Evolutionary conservation across 2,113 vertebrate species (phyloP).

Genomic region (Lepus timidus): DNA sequence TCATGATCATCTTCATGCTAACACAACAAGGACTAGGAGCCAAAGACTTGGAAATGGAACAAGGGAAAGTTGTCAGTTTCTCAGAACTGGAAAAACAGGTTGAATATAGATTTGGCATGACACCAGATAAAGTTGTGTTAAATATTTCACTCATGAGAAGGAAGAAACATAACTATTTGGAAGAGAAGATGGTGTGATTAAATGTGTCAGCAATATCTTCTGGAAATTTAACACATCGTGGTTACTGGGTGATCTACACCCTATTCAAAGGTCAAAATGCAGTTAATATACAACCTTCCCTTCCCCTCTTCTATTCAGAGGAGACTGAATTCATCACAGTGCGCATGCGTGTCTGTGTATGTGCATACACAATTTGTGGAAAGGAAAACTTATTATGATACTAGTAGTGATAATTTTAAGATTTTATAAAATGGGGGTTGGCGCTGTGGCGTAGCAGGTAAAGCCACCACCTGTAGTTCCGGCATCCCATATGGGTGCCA

Average conservation of each 20-base stretch:
- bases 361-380: not conserved
- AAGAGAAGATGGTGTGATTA: conserved; percentile 3
- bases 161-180: not conserved
- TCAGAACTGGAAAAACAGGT: conserved; percentile 58
- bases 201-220: conserved; percentile 1
- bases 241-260: not conserved
- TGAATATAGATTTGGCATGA: not conserved
- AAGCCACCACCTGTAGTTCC: no score
- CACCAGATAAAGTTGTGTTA: not conserved
- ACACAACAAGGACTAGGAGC: conserved; percentile 9
- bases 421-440: not conserved
- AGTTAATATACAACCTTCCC: not conserved
- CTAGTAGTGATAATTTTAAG: not conserved
- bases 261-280: conserved; percentile 23
- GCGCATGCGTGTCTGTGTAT: not conserved
- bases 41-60: not conserved
- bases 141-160: not conserved
- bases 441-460: no score
- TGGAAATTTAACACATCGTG: not conserved
- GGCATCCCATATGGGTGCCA: no score
- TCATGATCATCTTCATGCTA: not conserved
- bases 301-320: not conserved
- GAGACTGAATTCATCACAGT: not conserved
- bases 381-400: not conserved
- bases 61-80: conserved; percentile 7